Conservation (phyloP, 1,140 invertebrate genomes). For the Amyelois transitella region DNA sequence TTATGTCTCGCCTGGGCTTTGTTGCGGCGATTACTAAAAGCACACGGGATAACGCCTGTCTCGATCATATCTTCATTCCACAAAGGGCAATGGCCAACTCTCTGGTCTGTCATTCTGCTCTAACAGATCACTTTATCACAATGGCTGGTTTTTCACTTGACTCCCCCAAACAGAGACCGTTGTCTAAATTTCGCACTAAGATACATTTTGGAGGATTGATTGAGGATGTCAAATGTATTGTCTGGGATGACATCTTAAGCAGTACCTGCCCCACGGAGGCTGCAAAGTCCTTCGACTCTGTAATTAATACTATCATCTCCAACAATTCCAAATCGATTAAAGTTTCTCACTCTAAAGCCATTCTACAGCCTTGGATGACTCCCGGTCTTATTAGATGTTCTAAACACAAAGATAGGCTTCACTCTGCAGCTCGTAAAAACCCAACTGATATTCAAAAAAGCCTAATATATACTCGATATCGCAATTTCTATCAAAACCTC, state of each 20-base stretch:
- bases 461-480: slow-evolving; percentile 3
- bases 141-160: background rate
- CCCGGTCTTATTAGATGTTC: background rate
- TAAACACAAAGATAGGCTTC: background rate
- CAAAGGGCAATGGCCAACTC: background rate
- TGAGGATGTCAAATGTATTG: background rate
- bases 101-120: background rate
- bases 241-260: background rate
- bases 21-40: background rate
- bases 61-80: background rate
- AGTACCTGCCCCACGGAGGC: background rate
- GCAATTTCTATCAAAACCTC: slow-evolving; percentile 3
- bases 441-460: background rate
- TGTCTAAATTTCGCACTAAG: background rate
- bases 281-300: background rate
- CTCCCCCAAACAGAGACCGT: background rate
- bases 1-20: background rate
- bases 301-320: background rate
- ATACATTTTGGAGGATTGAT: background rate
- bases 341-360: background rate
- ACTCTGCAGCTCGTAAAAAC: background rate
- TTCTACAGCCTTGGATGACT: background rate
- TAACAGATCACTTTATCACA: background rate
- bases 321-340: background rate
- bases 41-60: background rate